phyloP scores from a whole-genome alignment of 2,113 vertebrate genomes.

The Oxyruncus cristatus region DNA sequence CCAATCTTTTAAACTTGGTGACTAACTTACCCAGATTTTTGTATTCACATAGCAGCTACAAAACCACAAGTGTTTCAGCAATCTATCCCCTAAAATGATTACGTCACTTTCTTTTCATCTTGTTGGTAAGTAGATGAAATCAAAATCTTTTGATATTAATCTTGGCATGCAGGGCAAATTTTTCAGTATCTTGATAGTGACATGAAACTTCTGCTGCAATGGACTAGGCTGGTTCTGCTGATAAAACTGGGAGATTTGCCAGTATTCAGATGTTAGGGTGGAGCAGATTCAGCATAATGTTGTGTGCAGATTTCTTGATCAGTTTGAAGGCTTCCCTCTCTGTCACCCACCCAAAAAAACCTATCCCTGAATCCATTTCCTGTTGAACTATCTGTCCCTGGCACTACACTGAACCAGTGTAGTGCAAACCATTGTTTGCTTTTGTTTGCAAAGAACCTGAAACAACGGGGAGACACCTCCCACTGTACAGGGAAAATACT shows the following conservation, averaged over 20 bases:
- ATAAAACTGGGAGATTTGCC: neutral
- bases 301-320: neutral
- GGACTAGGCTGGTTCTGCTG: neutral
- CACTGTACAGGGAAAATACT: neutral
- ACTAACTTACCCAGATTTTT: neutral
- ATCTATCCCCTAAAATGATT: neutral
- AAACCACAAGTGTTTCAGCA: neutral
- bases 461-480: neutral
- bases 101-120: neutral
- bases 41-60: neutral
- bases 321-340: neutral
- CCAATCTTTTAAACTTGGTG: neutral
- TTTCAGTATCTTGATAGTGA: neutral
- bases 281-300: neutral
- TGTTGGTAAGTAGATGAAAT: neutral
- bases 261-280: neutral
- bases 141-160: neutral
- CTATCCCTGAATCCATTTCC: neutral
- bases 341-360: neutral
- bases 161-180: neutral
- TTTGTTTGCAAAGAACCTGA: neutral
- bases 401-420: neutral
- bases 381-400: neutral
- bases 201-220: neutral
- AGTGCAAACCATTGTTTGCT: neutral